Conservation (phyloP, 2,113 vertebrate genomes). For the Labeo catla region DNA sequence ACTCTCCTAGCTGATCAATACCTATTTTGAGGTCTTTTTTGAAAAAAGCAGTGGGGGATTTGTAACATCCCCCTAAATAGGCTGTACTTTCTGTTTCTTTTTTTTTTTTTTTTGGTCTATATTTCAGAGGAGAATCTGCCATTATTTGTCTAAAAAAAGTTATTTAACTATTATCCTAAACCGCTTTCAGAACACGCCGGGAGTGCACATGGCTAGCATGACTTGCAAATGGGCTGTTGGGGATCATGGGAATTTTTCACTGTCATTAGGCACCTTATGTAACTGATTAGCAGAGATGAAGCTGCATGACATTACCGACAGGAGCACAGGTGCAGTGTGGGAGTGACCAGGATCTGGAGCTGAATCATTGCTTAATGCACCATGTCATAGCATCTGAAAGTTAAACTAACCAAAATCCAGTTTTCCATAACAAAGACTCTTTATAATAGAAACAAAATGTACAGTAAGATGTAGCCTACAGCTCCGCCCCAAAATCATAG, state of each 20-base stretch:
- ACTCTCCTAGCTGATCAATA: conserved; percentile 35
- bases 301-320: conserved; percentile 45
- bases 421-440: background rate
- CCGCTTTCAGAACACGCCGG: background rate
- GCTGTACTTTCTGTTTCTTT: background rate
- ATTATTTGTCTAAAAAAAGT: background rate
- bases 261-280: conserved; percentile 58
- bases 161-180: background rate
- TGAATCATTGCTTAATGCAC: conserved; percentile 49
- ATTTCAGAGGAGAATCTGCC: background rate
- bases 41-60: background rate
- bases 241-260: conserved; percentile 41
- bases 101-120: background rate
- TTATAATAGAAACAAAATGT: background rate
- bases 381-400: conserved; percentile 35
- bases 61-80: background rate
- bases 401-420: conserved; percentile 15
- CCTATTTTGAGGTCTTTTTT: conserved; percentile 20
- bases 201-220: background rate
- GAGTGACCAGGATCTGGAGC: conserved; percentile 34
- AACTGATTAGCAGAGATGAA: conserved; percentile 68
- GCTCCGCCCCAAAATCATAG: background rate
- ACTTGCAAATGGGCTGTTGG: conserved; percentile 22
- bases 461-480: background rate
- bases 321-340: conserved; percentile 43